Evolutionary conservation across 1,140 invertebrate species (phyloP), one percentile per base, ranked within the genome.

Genomic region (Venustaconcha ellipsiformis): DNA sequence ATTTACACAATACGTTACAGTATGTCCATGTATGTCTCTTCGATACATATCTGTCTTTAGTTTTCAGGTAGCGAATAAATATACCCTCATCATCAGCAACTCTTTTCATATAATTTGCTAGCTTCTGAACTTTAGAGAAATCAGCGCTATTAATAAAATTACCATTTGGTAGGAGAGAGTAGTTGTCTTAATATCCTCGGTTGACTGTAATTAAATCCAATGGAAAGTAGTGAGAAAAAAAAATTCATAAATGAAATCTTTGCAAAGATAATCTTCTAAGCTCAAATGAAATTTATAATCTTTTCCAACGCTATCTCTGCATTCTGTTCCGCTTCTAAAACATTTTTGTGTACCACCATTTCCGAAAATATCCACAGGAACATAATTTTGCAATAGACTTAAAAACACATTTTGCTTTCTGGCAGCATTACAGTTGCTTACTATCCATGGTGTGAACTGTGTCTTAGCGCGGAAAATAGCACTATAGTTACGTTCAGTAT

Each of bases 241-340:
- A 97, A 88, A 99, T 99, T 87, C 99, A 97, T 0, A 97, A 97
- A 98, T 96, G 88, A 99, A 99, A 89, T 99, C 97, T 67, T 93
- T 93, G 88, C 97, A 99, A 85, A 98, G 97, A 1, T 96, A 97
- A 90, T 99, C 99, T 90, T 91, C 90, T 76, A 91, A 91, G 0
- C 97, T 95, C 65, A 99, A 92, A 89, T 99, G 99, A 91, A 99
- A 99, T 88, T 99, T 99, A 91, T 99, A 99, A 68, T 97, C 95
- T 68, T 92, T 94, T 84, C 96, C 94, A n/a, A 99, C 92, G 92
- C 97, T 94, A 57, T 96, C 94, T 84, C 97, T 95, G 85, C 97
- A 99, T 84, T 94, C 94, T 79, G 94, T 93, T 1, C 94, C 94
- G 30, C 93, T 83, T 66, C 96, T 75, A 0, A 80, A 77, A 76